phyloP scores from a whole-genome alignment of 2,888 invertebrate species.

The Hirtodrosophila trivittata region DNA sequence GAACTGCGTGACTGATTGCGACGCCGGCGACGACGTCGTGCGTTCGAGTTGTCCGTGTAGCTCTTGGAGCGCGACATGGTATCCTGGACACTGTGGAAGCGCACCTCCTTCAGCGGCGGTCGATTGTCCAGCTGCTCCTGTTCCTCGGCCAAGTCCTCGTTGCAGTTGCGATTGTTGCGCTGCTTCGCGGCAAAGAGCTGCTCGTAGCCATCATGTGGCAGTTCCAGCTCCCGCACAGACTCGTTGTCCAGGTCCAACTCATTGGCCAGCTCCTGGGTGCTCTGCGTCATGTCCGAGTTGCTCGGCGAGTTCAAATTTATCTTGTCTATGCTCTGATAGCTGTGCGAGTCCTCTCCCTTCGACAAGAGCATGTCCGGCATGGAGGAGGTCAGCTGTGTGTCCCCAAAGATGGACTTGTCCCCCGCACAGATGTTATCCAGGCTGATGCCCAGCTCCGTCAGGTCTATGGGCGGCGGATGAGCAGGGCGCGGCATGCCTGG shows the following conservation, averaged over 20 bases:
- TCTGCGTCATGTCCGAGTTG: slow-evolving; percentile 82
- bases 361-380: slow-evolving; percentile 86
- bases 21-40: slow-evolving; percentile 78
- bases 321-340: slow-evolving; percentile 83
- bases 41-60: slow-evolving; percentile 85
- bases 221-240: slow-evolving; percentile 69
- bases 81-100: slow-evolving; percentile 82
- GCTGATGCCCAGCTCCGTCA: slow-evolving; percentile 85
- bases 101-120: slow-evolving; percentile 81
- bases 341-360: slow-evolving; percentile 82
- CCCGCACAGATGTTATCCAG: slow-evolving; percentile 85
- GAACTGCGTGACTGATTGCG: slow-evolving; percentile 83
- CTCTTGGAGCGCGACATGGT: slow-evolving; percentile 85
- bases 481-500: slow-evolving; percentile 85
- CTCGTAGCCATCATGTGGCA: slow-evolving; percentile 79
- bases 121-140: slow-evolving; percentile 64
- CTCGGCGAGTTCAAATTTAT: slow-evolving; percentile 82
- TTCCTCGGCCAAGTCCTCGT: slow-evolving; percentile 48
- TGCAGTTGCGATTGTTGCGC: slow-evolving; percentile 49
- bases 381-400: slow-evolving; percentile 85
- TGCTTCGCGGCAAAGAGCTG: slow-evolving; percentile 56
- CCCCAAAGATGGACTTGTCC: slow-evolving; percentile 83
- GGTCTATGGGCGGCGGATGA: slow-evolving; percentile 86
- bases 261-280: slow-evolving; percentile 82
- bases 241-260: slow-evolving; percentile 80